A percentile compares a stretch with the other conserved stretches of the same genome.
These are phyloP conservation scores for Carcina quercana DNA, from an alignment of 2,888 invertebrate genomes.

Conservation along the genomic window DNA sequence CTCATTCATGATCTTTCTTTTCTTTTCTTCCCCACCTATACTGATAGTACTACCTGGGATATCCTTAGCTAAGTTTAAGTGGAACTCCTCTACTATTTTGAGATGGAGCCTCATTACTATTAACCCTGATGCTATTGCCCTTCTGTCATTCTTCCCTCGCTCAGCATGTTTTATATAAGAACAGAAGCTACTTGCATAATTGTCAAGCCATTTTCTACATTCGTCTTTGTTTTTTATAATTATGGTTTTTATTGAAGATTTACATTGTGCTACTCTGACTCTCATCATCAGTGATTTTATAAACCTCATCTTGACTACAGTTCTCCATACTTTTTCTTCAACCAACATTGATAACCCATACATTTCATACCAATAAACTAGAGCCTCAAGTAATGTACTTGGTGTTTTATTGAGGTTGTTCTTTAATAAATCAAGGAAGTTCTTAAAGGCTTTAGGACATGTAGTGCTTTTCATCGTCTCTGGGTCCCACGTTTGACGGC, in stretches of 20 bases:
- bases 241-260: neutral
- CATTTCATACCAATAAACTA: too few species aligned
- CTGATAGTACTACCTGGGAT: neutral
- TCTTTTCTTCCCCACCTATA: neutral
- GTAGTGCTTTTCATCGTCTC: too few species aligned
- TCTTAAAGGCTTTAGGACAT: too few species aligned
- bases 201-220: neutral
- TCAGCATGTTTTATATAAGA: constrained; percentile 4
- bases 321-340: too few species aligned
- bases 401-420: too few species aligned
- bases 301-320: neutral
- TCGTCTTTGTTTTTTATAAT: neutral
- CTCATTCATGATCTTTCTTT: constrained; percentile 2
- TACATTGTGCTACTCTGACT: neutral
- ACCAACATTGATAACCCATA: too few species aligned
- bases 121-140: constrained; percentile 4
- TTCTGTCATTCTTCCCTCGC: constrained; percentile 2
- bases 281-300: neutral
- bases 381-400: too few species aligned
- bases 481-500: too few species aligned
- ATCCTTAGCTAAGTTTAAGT: neutral
- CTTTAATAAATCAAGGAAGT: too few species aligned
- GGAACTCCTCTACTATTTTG: constrained; percentile 1
- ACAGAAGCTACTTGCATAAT: constrained; percentile 3
- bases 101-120: neutral